A percentile compares a stretch with the other conserved stretches of the same genome.
Evolutionary conservation across 2,888 invertebrate genomes (phyloP).

Genomic region (Leucoma salicis): DNA sequence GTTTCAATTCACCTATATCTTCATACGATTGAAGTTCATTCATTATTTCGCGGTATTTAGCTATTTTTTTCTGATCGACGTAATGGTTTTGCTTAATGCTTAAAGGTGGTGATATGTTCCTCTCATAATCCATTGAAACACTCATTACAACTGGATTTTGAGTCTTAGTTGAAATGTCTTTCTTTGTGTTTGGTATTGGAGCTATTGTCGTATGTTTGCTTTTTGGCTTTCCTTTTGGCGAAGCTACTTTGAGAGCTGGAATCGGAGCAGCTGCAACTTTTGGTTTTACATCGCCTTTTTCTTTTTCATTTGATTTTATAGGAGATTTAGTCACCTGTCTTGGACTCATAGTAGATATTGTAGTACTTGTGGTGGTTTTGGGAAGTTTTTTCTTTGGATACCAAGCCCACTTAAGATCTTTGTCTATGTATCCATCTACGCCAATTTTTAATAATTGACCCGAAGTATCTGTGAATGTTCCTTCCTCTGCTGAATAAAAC

Average conservation of each 20-base stretch:
- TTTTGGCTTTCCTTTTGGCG: background rate
- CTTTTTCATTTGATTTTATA: conserved; percentile 27
- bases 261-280: background rate
- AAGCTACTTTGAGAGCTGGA: background rate
- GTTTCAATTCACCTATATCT: conserved; percentile 46
- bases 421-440: conserved; percentile 68
- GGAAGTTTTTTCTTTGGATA: conserved; percentile 44
- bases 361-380: background rate
- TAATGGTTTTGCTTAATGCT: conserved; percentile 11
- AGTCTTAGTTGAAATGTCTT: conserved; percentile 31
- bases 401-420: conserved; percentile 67
- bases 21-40: conserved; percentile 54
- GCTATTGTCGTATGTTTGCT: background rate
- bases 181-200: conserved; percentile 22
- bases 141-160: conserved; percentile 52
- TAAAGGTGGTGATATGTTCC: conserved; percentile 19
- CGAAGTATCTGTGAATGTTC: conserved; percentile 53
- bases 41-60: conserved; percentile 66
- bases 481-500: conserved; percentile 67
- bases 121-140: conserved; percentile 46
- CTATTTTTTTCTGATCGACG: conserved; percentile 48
- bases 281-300: background rate
- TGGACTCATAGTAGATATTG: background rate
- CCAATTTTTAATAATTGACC: conserved; percentile 58
- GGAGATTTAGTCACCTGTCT: conserved; percentile 39